Percentiles rank a stretch among this genome's conserved stretches.
Conservation (phyloP, 2,888 invertebrate species). For the Trichacis sp. region DNA sequence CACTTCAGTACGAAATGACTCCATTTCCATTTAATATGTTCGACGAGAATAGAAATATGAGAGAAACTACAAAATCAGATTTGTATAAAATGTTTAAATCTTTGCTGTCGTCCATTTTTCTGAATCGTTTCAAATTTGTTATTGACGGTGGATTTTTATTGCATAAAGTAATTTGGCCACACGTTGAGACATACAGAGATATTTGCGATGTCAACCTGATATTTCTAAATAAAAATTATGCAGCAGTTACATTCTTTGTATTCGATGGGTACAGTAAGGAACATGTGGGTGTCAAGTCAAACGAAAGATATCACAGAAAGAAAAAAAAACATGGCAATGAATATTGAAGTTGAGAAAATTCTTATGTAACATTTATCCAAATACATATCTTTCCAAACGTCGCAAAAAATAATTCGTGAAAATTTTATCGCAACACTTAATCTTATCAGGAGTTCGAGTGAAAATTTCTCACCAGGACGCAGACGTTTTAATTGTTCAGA, state of each 20-base stretch:
- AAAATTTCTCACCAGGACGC: constrained; percentile 38
- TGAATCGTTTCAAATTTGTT: constrained; percentile 3
- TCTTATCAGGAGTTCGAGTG: constrained; percentile 12
- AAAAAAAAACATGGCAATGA: constrained; percentile 30
- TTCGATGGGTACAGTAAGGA: constrained; percentile 44
- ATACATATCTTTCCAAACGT: neutral
- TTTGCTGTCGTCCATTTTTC: neutral
- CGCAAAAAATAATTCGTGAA: neutral
- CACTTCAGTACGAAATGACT: neutral
- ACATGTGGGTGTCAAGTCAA: constrained; percentile 34
- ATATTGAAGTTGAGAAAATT: constrained; percentile 26
- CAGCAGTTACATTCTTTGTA: constrained; percentile 30
- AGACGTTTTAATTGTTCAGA: constrained; percentile 33
- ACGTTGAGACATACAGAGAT: constrained; percentile 21
- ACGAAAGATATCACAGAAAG: constrained; percentile 36
- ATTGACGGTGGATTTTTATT: constrained; percentile 41
- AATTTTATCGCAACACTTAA: too few species aligned
- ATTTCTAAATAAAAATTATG: neutral
- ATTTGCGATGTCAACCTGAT: constrained; percentile 14
- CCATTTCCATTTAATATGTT: neutral
- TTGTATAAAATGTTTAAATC: neutral
- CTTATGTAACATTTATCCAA: neutral
- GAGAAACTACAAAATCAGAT: neutral
- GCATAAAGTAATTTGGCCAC: constrained; percentile 32
- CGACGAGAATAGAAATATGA: neutral